Evolutionary conservation across 2,888 invertebrate species (phyloP).

Genomic region (Diaprepes abbreviatus): DNA sequence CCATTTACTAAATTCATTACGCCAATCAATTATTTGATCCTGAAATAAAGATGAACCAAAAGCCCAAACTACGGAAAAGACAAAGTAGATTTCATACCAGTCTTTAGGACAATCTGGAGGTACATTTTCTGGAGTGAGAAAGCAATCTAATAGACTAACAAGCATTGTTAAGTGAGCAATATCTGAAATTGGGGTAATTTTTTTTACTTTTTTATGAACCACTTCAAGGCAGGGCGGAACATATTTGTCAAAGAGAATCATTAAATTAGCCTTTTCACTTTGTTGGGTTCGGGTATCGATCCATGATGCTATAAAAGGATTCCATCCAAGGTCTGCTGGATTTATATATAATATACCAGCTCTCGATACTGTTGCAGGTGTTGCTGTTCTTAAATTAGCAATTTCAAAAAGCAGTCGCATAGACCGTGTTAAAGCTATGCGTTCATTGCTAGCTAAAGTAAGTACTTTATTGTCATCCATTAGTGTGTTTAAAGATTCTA

Average conservation of each 20-base stretch:
- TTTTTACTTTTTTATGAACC: constrained; percentile 82
- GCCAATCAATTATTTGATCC: constrained; percentile 92
- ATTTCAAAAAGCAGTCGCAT: constrained; percentile 97
- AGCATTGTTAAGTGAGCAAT: constrained; percentile 91
- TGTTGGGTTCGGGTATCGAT: constrained; percentile 81
- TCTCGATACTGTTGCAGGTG: constrained; percentile 95
- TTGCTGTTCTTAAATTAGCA: constrained; percentile 89
- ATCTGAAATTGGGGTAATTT: constrained; percentile 91
- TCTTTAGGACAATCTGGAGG: constrained; percentile 93
- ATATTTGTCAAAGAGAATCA: constrained; percentile 93
- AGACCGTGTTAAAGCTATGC: constrained; percentile 88
- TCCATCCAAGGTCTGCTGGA: constrained; percentile 95
- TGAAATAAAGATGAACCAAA: constrained; percentile 94
- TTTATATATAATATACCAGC: constrained; percentile 96
- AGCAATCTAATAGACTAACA: constrained; percentile 87
- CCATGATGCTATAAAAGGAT: constrained; percentile 93
- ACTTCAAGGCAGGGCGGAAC: constrained; percentile 87
- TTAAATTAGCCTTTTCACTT: constrained; percentile 83
- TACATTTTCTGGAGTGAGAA: constrained; percentile 83
- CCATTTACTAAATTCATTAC: constrained; percentile 96
- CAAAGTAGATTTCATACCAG: constrained; percentile 95
- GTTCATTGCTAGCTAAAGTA: constrained; percentile 93
- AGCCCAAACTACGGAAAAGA: constrained; percentile 91
- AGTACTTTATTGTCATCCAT: constrained; percentile 98
- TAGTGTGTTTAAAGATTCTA: constrained; percentile 94